phyloP scores from a whole-genome alignment of 2,888 invertebrate genomes.

The Xanthia togata region DNA sequence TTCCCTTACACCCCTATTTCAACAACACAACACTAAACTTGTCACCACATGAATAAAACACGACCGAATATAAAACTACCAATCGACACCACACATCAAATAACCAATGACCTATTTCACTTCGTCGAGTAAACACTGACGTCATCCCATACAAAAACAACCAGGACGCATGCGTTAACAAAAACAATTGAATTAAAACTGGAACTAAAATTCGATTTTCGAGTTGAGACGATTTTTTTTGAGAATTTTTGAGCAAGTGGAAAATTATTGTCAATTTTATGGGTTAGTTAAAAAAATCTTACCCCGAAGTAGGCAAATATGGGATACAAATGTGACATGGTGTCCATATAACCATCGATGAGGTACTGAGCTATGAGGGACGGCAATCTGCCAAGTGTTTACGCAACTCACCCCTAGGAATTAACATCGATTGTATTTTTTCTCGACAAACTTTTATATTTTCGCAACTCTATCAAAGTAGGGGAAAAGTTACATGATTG shows the following conservation, averaged over 20 bases:
- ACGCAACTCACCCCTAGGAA: conserved; percentile 53
- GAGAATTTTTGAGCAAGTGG: background rate
- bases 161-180: conserved; percentile 62
- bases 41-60: conserved; percentile 42
- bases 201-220: conserved; percentile 18
- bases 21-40: conserved; percentile 35
- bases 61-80: conserved; percentile 42
- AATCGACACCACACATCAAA: conserved; percentile 46
- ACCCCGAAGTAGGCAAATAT: conserved; percentile 82
- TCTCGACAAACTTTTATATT: conserved; percentile 46
- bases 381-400: conserved; percentile 81
- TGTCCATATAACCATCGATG: conserved; percentile 74
- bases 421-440: conserved; percentile 61
- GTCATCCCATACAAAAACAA: conserved; percentile 61
- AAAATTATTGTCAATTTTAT: background rate
- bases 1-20: background rate
- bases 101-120: conserved; percentile 64
- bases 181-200: conserved; percentile 49
- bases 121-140: conserved; percentile 64
- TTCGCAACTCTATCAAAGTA: conserved; percentile 41
- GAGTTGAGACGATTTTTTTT: too few relatives aligned
- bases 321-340: conserved; percentile 77
- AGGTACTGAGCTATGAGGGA: conserved; percentile 73
- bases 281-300: conserved; percentile 60
- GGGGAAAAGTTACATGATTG: conserved; percentile 9